Base-by-base conservation (phyloP, 2,113 vertebrate species). In the Oplegnathus fasciatus region DNA sequence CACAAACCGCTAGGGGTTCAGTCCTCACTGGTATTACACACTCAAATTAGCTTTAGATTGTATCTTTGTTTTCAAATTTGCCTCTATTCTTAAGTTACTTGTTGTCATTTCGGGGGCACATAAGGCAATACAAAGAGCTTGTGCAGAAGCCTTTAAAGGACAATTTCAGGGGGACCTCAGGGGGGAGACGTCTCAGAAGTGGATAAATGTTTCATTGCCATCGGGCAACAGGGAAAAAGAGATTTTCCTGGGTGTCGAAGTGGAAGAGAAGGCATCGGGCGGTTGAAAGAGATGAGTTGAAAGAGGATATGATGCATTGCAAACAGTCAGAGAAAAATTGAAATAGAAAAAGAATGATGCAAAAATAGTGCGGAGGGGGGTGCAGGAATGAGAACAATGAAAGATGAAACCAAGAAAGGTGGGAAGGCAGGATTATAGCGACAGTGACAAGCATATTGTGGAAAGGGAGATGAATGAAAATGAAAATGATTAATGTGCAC, bases 161-260 rank as follows among this genome's bases (percentile, higher is more conserved):
- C 79, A 86, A 78, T 88, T 91, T 90, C 40, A 24, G 72, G 44
- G n/a, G 44, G 42, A 74, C 22, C 65, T 66, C 50, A 1, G 32
- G 70, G 65, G 61, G 75, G 20, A 54, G 72, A 57, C n/a, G 4
- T 80, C 60, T 84, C 84, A 71, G 60, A 71, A 84, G 75, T 82
- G 76, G 76, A 91, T 91, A 80, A 88, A 91, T 92, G 82, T 91
- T 90, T 92, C 75, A 87, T 87, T 80, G 75, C 76, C 89, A 80
- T 54, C 14, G 17, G 82, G 78, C 76, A 82, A 85, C 57, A 44
- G 46, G 66, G 15, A 84, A 85, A 75, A 77, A 61, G 61, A 80
- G 24, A 73, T 75, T 91, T 85, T 85, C 57, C 68, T 78, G 73
- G 65, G 34, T 75, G 88, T 87, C 26, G 22, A 80, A 28, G 67